Conservation (phyloP, 2,797 vertebrate species). For the Mallotus villosus region DNA sequence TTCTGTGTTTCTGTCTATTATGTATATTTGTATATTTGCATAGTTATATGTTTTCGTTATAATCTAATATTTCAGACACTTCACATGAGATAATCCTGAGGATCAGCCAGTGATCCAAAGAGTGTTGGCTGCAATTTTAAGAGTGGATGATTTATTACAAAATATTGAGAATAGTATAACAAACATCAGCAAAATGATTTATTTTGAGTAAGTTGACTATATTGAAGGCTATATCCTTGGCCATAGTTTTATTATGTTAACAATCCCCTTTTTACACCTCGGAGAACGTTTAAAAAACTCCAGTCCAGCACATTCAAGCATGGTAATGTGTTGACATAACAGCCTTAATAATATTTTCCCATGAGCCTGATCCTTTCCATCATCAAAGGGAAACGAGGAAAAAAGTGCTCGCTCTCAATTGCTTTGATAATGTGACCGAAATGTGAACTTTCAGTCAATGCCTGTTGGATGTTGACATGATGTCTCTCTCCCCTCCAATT, state of each 20-base stretch:
- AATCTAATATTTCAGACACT: too few species aligned
- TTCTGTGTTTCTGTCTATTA: too few species aligned
- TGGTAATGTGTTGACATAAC: slow-evolving; percentile 34
- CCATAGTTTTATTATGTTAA: slow-evolving; percentile 9
- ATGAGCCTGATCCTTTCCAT: slow-evolving; percentile 32
- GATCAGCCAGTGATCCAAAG: too few species aligned
- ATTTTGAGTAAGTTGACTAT: neutral
- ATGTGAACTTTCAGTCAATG: slow-evolving; percentile 56
- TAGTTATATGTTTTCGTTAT: too few species aligned
- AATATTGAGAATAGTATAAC: neutral
- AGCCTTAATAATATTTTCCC: slow-evolving; percentile 19
- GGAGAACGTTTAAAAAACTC: slow-evolving; percentile 7
- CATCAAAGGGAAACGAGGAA: slow-evolving; percentile 49
- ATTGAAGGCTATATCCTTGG: neutral
- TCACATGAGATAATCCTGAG: too few species aligned
- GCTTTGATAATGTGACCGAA: slow-evolving; percentile 54
- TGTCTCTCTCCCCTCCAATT: slow-evolving; percentile 24
- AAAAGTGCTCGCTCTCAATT: slow-evolving; percentile 7
- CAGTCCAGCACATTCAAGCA: slow-evolving; percentile 4
- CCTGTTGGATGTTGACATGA: slow-evolving; percentile 34
- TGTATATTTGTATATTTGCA: too few species aligned
- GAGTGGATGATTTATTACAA: too few species aligned
- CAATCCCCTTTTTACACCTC: slow-evolving; percentile 13
- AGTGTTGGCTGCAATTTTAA: too few species aligned
- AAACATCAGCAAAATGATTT: neutral